A percentile compares a stretch with the other conserved stretches of the same genome.
Conservation (phyloP, 2,797 vertebrate genomes). For the Leptoclinus maculatus region DNA sequence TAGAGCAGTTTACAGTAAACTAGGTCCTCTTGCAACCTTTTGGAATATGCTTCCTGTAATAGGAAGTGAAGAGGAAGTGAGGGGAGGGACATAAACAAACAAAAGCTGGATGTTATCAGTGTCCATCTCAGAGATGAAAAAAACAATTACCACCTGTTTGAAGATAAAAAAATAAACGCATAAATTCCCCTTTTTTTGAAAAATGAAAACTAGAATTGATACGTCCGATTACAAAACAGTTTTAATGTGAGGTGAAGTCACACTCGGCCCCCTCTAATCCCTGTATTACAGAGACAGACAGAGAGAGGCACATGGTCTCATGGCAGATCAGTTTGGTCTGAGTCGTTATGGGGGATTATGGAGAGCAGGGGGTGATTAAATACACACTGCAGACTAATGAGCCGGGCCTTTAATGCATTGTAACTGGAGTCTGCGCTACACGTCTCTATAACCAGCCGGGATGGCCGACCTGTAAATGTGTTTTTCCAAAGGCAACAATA, state of each 20-base stretch:
- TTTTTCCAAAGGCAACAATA: background rate
- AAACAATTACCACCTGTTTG: background rate
- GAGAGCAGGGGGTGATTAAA: constrained; percentile 56
- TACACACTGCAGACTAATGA: constrained; percentile 41
- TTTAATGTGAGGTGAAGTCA: constrained; percentile 19
- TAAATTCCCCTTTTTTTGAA: background rate
- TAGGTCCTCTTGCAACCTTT: background rate
- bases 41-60: constrained; percentile 31
- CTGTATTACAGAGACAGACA: constrained; percentile 15
- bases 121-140: constrained; percentile 11
- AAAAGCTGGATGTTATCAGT: constrained; percentile 18
- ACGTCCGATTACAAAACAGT: background rate
- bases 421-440: background rate
- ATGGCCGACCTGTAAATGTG: background rate
- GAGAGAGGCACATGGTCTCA: constrained; percentile 26
- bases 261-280: constrained; percentile 51
- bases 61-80: constrained; percentile 52
- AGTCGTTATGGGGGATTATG: constrained; percentile 61
- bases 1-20: background rate
- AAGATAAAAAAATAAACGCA: background rate
- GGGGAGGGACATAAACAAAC: constrained; percentile 37
- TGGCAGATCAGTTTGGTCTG: constrained; percentile 52
- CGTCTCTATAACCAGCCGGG: background rate
- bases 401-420: constrained; percentile 3
- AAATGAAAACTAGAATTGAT: background rate